These are phyloP conservation scores for Drosophila setifemur DNA, from an alignment of 1,140 invertebrate genomes.

Conservation along the genomic window DNA sequence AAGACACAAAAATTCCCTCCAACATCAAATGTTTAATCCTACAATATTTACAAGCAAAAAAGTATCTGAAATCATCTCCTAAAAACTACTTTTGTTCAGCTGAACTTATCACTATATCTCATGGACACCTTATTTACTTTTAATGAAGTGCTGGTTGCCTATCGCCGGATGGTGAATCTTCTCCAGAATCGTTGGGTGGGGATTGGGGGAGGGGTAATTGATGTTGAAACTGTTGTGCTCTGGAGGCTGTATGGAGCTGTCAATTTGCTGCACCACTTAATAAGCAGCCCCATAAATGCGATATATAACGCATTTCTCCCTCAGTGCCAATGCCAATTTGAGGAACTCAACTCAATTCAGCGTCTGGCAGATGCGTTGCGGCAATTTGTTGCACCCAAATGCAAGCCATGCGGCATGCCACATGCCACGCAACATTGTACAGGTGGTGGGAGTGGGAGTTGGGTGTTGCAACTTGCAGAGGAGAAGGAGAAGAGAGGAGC, in stretches of 20 bases:
- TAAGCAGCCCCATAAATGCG: constrained; percentile 54
- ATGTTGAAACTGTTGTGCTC: constrained; percentile 26
- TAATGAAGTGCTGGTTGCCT: constrained; percentile 61
- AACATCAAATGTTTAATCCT: too few relatives aligned
- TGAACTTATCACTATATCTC: constrained; percentile 44
- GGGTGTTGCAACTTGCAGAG: background rate
- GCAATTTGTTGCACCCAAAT: constrained; percentile 72
- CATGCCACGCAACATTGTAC: constrained; percentile 39
- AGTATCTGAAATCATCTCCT: too few relatives aligned
- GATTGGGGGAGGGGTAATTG: constrained; percentile 62
- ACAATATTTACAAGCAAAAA: too few relatives aligned
- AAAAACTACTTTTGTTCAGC: too few relatives aligned
- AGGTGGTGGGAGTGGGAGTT: constrained; percentile 8
- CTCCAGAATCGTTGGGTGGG: constrained; percentile 32
- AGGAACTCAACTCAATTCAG: constrained; percentile 58
- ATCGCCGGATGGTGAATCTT: constrained; percentile 2
- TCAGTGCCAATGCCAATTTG: constrained; percentile 46
- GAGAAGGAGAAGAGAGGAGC: background rate
- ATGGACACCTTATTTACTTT: constrained; percentile 69
- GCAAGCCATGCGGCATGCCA: constrained; percentile 50
- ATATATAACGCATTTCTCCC: constrained; percentile 62
- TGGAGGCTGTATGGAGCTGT: constrained; percentile 34
- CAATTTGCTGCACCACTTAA: constrained; percentile 64
- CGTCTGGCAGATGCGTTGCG: constrained; percentile 57
- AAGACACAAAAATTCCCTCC: too few relatives aligned